These are phyloP conservation scores for Alfaro cultratus DNA, from an alignment of 2,797 vertebrate genomes.

Conservation along the genomic window DNA sequence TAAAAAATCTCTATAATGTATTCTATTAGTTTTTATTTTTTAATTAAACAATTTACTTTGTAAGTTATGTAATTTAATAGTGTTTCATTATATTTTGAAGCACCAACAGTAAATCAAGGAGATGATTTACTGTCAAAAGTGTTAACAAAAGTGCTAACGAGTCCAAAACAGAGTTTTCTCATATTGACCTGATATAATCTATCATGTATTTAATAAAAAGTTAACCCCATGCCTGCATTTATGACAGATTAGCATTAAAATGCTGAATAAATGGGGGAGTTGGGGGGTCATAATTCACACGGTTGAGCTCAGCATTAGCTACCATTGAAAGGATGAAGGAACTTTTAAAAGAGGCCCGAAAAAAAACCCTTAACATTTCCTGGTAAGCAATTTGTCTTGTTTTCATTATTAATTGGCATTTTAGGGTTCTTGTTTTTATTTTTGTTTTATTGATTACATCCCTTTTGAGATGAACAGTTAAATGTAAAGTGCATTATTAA, in stretches of 20 bases:
- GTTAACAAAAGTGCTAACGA: neutral
- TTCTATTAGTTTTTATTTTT: no score
- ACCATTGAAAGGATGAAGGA: neutral
- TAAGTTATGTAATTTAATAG: neutral
- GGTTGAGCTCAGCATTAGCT: neutral
- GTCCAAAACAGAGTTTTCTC: neutral
- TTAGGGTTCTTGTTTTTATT: no score
- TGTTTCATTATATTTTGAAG: neutral
- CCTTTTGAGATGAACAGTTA: no score
- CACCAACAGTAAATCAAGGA: neutral
- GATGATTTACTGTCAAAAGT: neutral
- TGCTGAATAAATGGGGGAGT: neutral
- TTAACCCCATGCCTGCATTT: neutral
- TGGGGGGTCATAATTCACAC: neutral
- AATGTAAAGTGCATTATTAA: no score
- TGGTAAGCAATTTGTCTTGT: no score
- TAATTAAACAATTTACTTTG: neutral
- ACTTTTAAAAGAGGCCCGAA: neutral
- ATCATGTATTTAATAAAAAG: neutral
- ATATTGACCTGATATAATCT: neutral
- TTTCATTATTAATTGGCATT: no score
- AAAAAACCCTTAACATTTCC: no score
- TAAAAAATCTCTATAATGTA: neutral
- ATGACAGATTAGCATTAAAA: neutral
- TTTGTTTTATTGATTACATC: no score